These are phyloP conservation scores for Lasioglossum lativentre DNA, from an alignment of 2,888 invertebrate species.

Conservation along the genomic window DNA sequence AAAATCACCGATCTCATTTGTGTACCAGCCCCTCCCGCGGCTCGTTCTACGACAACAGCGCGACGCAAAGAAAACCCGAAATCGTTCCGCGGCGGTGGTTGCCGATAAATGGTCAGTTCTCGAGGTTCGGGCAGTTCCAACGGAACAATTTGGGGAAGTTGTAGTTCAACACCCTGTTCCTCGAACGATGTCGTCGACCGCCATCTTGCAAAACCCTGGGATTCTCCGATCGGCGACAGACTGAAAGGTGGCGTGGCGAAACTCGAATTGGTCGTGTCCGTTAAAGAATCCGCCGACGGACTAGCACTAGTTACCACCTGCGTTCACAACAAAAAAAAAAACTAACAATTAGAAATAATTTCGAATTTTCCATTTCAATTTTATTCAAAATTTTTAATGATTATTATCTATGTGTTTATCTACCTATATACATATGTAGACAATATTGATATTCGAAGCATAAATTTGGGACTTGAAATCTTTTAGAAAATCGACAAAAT, in stretches of 20 bases:
- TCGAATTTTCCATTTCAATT: background rate
- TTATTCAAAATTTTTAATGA: too few relatives aligned
- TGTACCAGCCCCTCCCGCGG: conserved; percentile 85
- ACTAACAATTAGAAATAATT: background rate
- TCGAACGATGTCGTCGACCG: conserved; percentile 92
- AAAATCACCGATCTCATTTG: conserved; percentile 91
- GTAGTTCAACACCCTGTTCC: conserved; percentile 88
- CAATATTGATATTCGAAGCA: background rate
- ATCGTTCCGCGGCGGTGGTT: conserved; percentile 94
- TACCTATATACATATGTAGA: too few relatives aligned
- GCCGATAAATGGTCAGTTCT: conserved; percentile 90
- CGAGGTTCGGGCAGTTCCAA: conserved; percentile 90
- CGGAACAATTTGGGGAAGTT: conserved; percentile 89
- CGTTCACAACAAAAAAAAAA: conserved; percentile 8
- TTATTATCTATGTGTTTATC: too few relatives aligned
- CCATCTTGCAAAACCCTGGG: conserved; percentile 92
- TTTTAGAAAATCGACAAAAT: background rate
- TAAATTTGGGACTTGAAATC: background rate
- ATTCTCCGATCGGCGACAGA: conserved; percentile 93
- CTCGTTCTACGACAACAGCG: conserved; percentile 92
- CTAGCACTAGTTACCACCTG: conserved; percentile 92
- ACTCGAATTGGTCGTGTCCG: conserved; percentile 94
- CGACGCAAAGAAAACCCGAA: conserved; percentile 97
- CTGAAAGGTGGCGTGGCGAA: conserved; percentile 95
- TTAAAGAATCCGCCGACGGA: conserved; percentile 93